Base-by-base conservation (phyloP, 2,797 vertebrate species). In the Thunnus albacares region DNA sequence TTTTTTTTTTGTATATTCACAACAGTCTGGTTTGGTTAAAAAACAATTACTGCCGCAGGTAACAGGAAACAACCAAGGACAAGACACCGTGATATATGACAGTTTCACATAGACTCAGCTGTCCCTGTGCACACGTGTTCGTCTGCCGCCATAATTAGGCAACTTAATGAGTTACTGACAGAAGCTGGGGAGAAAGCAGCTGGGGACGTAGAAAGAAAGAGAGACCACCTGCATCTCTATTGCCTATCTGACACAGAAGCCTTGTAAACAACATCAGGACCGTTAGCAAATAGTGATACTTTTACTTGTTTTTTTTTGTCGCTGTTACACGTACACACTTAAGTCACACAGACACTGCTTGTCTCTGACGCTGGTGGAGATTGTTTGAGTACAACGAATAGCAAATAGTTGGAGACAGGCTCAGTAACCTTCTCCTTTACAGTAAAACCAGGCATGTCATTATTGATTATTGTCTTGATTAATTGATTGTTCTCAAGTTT, bases 81-180 rank as follows among this genome's bases (percentile, higher is more conserved):
- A 41, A 6, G 55, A 59, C 17, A 6, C 17, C 3, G 38, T 38
- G 53, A 64, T 58, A 24, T 9, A 26, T 12, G 30, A 30, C 58
- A 24, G 41, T 67, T 60, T 51, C 66, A 11, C n/a, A 14, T 10
- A 56, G 41, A 60, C 28, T 71, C 79, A 38, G 72, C 59, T 68
- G 69, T 26, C 47, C 43, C 65, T 22, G 62, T 20, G 69, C n/a
- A 68, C 80, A 80, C 55, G 43, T 68, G 59, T 64, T 75, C 38
- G 12, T 68, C 86, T 80, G 63, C 79, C 13, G 45, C 2, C 17
- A 33, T 77, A 79, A 88, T 84, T 84, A 83, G 57, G 68, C 43
- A 63, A 57, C 70, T 77, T 86, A 84, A 87, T 84, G 84, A 88
- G 82, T 72, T 66, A 64, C 30, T 43, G 72, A 76, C 70, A 77